Conservation (phyloP, 2,888 invertebrate genomes). For the Machimus atricapillus region DNA sequence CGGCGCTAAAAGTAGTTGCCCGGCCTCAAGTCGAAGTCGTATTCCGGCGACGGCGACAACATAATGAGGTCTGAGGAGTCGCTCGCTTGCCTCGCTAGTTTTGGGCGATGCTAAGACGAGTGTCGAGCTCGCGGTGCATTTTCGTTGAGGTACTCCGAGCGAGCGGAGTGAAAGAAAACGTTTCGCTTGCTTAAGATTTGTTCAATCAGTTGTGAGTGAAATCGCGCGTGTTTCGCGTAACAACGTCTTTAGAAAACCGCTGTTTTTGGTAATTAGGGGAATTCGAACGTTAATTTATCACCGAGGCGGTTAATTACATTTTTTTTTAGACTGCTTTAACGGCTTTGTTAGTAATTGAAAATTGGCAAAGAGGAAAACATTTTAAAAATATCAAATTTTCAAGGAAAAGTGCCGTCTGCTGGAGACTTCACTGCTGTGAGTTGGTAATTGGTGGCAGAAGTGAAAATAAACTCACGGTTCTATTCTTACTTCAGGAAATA, state of each 20-base stretch:
- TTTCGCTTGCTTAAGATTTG: background rate
- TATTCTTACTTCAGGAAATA: conserved; percentile 9
- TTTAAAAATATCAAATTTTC: background rate
- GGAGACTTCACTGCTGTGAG: background rate
- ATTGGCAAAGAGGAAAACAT: background rate
- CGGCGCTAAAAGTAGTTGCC: background rate
- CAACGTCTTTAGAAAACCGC: background rate
- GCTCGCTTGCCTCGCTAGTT: conserved; percentile 14
- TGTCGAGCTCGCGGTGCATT: conserved; percentile 6
- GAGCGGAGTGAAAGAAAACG: conserved; percentile 32
- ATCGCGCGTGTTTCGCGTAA: conserved; percentile 24
- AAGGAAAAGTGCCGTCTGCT: background rate
- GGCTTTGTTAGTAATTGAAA: background rate
- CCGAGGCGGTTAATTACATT: background rate
- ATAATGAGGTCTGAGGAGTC: background rate
- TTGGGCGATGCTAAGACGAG: background rate
- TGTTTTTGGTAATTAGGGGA: background rate
- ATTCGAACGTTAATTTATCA: background rate
- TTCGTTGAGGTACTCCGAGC: background rate
- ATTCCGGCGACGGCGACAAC: conserved; percentile 6
- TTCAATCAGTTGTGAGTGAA: conserved; percentile 13
- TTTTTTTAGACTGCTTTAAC: background rate
- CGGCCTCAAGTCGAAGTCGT: background rate
- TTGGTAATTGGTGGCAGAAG: background rate
- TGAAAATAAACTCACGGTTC: conserved; percentile 3